These are phyloP conservation scores for Cremastinae sp. DNA, from an alignment of 2,888 invertebrate species.

Conservation along the genomic window DNA sequence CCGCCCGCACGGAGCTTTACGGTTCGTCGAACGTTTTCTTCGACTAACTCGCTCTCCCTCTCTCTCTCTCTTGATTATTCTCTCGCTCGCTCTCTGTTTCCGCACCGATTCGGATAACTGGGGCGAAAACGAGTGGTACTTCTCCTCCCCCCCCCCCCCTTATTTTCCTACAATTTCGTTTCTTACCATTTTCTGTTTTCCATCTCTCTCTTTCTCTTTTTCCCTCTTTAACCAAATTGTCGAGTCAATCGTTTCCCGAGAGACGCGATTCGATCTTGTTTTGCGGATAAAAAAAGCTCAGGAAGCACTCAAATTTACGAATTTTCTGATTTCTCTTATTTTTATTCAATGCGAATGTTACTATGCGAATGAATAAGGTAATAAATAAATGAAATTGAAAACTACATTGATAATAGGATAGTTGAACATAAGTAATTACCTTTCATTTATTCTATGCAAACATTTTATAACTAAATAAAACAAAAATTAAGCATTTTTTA, in stretches of 20 bases:
- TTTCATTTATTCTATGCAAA: too few species aligned
- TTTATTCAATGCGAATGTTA: too few species aligned
- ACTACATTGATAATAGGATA: too few species aligned
- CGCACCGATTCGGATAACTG: constrained; percentile 42
- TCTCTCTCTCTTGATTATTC: constrained; percentile 20
- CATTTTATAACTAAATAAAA: too few species aligned
- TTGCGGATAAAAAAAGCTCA: not conserved
- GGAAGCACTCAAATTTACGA: too few species aligned
- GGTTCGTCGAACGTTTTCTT: constrained; percentile 57
- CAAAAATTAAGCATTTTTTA: too few species aligned
- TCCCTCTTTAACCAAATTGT: too few species aligned
- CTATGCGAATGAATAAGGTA: too few species aligned
- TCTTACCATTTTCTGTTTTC: not conserved
- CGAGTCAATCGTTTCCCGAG: too few species aligned
- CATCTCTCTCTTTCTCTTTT: not conserved
- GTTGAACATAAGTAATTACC: too few species aligned
- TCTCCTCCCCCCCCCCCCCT: constrained; percentile 8
- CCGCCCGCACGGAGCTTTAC: constrained; percentile 47
- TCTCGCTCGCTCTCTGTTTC: not conserved
- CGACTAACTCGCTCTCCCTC: constrained; percentile 45
- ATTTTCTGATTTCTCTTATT: too few species aligned
- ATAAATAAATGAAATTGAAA: too few species aligned
- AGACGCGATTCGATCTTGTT: not conserved
- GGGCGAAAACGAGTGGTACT: constrained; percentile 55
- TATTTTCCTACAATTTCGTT: constrained; percentile 14